phyloP scores from a whole-genome alignment of 2,113 vertebrate genomes.

The Collichthys lucidus region DNA sequence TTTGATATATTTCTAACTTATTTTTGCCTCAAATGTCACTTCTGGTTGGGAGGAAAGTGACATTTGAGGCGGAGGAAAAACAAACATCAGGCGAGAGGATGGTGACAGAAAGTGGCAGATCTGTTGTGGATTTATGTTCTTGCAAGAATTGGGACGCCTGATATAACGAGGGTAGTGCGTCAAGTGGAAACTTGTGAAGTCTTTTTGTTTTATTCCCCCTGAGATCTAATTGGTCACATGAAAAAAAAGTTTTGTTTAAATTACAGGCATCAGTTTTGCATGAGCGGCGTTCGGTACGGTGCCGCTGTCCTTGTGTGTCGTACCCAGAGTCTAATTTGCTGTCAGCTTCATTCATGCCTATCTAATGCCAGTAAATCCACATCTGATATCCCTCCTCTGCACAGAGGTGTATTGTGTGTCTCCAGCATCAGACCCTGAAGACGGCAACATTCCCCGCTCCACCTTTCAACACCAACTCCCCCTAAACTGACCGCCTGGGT shows the following conservation, averaged over 20 bases:
- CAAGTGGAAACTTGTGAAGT: neutral
- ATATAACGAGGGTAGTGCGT: neutral
- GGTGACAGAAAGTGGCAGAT: neutral
- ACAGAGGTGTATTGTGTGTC: neutral
- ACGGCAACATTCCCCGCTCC: neutral
- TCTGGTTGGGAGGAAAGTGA: neutral
- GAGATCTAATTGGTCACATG: neutral
- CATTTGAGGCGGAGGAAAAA: neutral
- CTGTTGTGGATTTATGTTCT: neutral
- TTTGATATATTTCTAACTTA: neutral
- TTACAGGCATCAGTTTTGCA: neutral
- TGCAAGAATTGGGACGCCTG: neutral
- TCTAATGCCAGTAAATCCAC: neutral
- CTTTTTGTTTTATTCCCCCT: neutral
- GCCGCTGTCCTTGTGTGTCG: neutral
- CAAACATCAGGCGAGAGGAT: neutral
- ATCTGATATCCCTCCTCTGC: neutral
- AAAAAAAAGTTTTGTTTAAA: neutral
- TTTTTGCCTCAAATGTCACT: no score
- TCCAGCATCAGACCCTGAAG: neutral
- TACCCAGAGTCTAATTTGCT: no score
- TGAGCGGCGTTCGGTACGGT: neutral
- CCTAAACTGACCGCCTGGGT: conserved; percentile 57
- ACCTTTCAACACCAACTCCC: neutral
- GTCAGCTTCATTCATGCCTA: neutral